Evolutionary conservation across 2,797 vertebrate species (phyloP).

Genomic region (Austrolebias charrua): DNA sequence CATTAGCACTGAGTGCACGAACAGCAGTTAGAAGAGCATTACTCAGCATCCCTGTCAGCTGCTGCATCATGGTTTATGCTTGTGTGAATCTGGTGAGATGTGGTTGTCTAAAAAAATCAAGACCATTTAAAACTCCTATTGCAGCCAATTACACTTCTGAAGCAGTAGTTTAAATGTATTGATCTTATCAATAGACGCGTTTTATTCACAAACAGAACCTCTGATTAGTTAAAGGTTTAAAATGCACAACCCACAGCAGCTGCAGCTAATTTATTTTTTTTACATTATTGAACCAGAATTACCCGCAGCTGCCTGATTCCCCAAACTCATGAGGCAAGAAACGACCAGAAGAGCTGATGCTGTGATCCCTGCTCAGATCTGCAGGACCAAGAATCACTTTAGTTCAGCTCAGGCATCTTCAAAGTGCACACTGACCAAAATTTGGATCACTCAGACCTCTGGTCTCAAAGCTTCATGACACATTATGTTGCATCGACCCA

Average conservation of each 20-base stretch:
- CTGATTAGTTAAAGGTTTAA: background rate
- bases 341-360: constrained; percentile 22
- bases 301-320: constrained; percentile 9
- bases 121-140: background rate
- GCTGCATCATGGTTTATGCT: background rate
- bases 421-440: constrained; percentile 23
- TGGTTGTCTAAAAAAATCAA: background rate
- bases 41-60: constrained; percentile 50
- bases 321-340: constrained; percentile 32
- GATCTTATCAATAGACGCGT: no score
- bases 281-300: constrained; percentile 1
- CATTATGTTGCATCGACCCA: constrained; percentile 1
- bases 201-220: no score
- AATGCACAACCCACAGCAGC: background rate
- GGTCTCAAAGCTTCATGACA: constrained; percentile 17
- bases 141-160: constrained; percentile 13
- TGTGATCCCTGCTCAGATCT: constrained; percentile 29
- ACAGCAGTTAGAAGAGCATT: constrained; percentile 40
- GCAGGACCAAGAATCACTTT: constrained; percentile 20
- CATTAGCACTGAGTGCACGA: constrained; percentile 34
- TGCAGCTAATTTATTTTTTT: background rate
- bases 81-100: background rate
- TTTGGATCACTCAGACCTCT: constrained; percentile 17
- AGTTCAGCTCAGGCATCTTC: constrained; percentile 28
- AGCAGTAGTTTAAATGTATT: constrained; percentile 2